phyloP scores from a whole-genome alignment of 2,113 vertebrate genomes.

The Oxyruncus cristatus region DNA sequence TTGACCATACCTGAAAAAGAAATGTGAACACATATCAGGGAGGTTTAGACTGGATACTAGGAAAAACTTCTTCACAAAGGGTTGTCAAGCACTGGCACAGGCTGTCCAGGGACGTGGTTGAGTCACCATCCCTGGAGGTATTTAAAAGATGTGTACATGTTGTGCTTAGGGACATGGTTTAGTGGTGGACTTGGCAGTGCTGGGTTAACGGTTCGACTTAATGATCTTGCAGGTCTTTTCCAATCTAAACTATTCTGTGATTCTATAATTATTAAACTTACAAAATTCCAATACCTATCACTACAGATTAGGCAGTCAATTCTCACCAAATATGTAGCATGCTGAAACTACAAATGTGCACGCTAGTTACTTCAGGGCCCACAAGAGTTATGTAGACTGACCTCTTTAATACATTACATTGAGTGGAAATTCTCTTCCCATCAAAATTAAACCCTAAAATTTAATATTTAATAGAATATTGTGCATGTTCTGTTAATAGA shows the following conservation, averaged over 20 bases:
- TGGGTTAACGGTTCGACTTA: neutral
- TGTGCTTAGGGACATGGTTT: neutral
- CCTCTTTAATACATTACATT: neutral
- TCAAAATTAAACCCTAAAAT: neutral
- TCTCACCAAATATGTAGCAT: accelerated
- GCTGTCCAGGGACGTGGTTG: neutral
- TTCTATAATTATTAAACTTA: neutral
- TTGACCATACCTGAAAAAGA: neutral
- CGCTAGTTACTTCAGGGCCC: neutral
- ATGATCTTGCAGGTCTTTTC: neutral
- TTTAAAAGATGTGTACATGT: neutral
- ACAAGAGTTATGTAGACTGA: neutral
- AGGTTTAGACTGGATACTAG: neutral
- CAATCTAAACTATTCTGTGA: neutral
- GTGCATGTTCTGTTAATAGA: neutral
- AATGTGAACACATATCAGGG: neutral
- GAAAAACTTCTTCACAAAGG: neutral
- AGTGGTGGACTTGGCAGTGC: neutral
- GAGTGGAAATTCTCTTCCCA: neutral
- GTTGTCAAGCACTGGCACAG: neutral
- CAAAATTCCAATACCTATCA: neutral
- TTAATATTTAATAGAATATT: neutral
- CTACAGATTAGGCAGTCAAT: neutral
- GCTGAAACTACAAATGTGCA: neutral
- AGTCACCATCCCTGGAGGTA: neutral